Evolutionary conservation across 2,113 vertebrate genomes (phyloP).

Genomic region (Capreolus pygargus): DNA sequence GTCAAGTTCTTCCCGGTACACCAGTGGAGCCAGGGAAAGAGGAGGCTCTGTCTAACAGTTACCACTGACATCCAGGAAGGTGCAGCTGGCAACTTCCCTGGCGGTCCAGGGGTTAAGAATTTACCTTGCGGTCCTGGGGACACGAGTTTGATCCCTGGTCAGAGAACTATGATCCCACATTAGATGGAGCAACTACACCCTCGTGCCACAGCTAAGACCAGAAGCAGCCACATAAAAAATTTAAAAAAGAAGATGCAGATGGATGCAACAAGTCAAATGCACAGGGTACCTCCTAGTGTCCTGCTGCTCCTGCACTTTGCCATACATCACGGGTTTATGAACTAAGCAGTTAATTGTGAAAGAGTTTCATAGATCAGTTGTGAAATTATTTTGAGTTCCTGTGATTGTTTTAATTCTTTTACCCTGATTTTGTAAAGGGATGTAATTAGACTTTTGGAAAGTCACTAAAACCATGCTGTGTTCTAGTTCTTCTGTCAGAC

Average conservation of each 20-base stretch:
- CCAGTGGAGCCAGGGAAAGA: neutral
- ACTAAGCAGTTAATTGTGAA: neutral
- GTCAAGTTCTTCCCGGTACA: neutral
- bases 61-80: fast-evolving
- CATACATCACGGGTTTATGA: neutral
- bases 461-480: neutral
- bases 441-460: neutral
- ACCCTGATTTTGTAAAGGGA: neutral
- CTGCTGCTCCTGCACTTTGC: neutral
- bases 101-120: neutral
- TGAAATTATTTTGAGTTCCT: neutral
- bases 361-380: neutral
- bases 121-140: neutral
- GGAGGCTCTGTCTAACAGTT: neutral
- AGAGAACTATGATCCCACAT: neutral
- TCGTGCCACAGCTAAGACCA: neutral
- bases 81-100: neutral
- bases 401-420: neutral
- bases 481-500: neutral
- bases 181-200: neutral
- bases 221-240: neutral
- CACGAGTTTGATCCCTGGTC: neutral
- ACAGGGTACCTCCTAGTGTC: neutral
- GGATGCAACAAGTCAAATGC: neutral
- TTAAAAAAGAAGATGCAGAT: neutral